phyloP scores from a whole-genome alignment of 2,113 vertebrate genomes.

The Nymphicus hollandicus region DNA sequence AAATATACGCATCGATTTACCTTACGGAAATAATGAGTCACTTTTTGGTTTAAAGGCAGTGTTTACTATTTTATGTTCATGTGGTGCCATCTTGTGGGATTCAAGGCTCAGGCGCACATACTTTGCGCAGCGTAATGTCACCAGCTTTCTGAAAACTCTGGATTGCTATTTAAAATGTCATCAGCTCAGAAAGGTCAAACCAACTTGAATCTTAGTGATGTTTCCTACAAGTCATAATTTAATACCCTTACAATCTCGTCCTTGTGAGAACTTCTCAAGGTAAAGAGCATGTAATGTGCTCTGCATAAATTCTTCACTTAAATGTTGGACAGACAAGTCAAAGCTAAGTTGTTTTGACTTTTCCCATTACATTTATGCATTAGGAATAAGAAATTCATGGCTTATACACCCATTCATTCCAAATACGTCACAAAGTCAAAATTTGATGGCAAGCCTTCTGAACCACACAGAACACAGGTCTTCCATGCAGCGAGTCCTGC shows the following conservation, averaged over 20 bases:
- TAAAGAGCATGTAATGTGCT: background rate
- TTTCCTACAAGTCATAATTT: background rate
- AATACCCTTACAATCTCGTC: background rate
- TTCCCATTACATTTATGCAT: background rate
- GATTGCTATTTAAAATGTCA: background rate
- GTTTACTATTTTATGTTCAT: background rate
- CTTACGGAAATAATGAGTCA: fast-evolving
- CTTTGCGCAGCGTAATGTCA: fast-evolving
- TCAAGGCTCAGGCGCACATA: background rate
- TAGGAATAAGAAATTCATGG: background rate
- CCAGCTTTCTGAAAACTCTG: background rate
- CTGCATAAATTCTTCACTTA: background rate
- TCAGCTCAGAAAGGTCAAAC: background rate
- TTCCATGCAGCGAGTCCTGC: background rate
- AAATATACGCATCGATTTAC: background rate
- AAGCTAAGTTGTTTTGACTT: background rate
- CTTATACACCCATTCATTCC: background rate
- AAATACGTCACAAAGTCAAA: background rate
- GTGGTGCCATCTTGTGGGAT: background rate
- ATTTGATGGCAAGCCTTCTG: background rate
- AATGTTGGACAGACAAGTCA: background rate
- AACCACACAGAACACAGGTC: background rate
- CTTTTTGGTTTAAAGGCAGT: fast-evolving
- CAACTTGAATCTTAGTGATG: background rate
- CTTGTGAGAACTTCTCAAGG: background rate